phyloP scores from a whole-genome alignment of 2,888 invertebrate species.

The Philopedon plagiatum region DNA sequence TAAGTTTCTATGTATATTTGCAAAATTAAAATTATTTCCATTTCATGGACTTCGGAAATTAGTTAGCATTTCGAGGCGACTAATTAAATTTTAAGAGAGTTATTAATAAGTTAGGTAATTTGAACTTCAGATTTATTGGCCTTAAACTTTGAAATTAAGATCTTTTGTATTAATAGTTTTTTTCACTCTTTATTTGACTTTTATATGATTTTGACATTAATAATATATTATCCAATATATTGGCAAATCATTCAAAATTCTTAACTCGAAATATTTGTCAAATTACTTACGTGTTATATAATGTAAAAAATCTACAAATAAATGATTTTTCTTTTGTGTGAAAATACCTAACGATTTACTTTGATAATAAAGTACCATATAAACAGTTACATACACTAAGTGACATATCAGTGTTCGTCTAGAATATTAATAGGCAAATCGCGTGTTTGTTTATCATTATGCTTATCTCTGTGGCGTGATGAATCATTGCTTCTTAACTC shows the following conservation, averaged over 20 bases:
- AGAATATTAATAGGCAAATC: not conserved
- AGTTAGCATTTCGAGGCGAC: not conserved
- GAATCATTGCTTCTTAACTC: not conserved
- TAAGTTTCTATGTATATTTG: slow-evolving; percentile 17
- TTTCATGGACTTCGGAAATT: not conserved
- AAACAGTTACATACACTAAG: not conserved
- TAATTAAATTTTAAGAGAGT: not conserved
- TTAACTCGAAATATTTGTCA: too few relatives aligned
- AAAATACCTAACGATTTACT: not conserved
- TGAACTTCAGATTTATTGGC: not conserved
- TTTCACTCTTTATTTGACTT: too few relatives aligned
- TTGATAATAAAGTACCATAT: not conserved
- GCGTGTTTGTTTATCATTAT: not conserved
- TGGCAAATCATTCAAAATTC: too few relatives aligned
- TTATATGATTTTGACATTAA: too few relatives aligned
- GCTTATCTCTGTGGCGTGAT: not conserved
- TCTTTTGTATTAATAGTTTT: too few relatives aligned
- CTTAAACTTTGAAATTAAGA: not conserved
- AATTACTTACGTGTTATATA: too few relatives aligned
- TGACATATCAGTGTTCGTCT: slow-evolving; percentile 1
- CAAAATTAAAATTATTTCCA: slow-evolving; percentile 12
- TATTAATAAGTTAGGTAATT: slow-evolving; percentile 10
- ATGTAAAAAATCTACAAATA: not conserved
- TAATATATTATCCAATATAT: too few relatives aligned
- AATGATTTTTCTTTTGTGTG: too few relatives aligned